A percentile compares a stretch with the other conserved stretches of the same genome.
Conservation (phyloP, 2,888 invertebrate species). For the Cactoblastis cactorum region DNA sequence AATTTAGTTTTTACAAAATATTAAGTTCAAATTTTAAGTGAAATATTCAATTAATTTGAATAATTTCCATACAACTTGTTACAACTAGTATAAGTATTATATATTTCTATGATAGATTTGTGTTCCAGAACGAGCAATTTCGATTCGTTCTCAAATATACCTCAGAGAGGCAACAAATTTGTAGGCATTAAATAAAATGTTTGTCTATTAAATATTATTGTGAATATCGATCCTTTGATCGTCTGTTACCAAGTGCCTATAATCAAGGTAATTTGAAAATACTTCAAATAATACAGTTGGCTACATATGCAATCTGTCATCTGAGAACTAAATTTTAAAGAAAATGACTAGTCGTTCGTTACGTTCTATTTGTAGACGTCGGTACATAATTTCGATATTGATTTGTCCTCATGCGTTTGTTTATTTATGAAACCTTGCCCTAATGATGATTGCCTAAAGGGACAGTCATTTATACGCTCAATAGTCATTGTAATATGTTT, state of each 20-base stretch:
- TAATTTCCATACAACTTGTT: too few relatives aligned
- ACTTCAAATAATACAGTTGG: neutral
- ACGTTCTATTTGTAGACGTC: neutral
- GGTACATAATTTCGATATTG: neutral
- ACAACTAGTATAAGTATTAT: too few relatives aligned
- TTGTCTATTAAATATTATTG: too few relatives aligned
- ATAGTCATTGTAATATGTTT: neutral
- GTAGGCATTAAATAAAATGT: too few relatives aligned
- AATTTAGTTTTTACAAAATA: too few relatives aligned
- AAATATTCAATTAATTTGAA: too few relatives aligned
- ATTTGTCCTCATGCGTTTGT: neutral
- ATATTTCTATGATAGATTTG: too few relatives aligned
- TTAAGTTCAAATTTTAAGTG: too few relatives aligned
- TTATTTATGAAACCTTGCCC: neutral
- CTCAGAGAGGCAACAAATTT: too few relatives aligned
- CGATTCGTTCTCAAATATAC: too few relatives aligned
- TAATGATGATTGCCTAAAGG: neutral
- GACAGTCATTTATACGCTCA: neutral
- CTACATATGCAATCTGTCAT: neutral
- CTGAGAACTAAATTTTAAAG: neutral
- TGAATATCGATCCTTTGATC: too few relatives aligned
- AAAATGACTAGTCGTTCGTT: neutral
- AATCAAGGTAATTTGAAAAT: neutral
- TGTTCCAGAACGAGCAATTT: too few relatives aligned
- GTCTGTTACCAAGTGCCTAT: neutral